A percentile compares a stretch with the other conserved stretches of the same genome.
phyloP scores from a whole-genome alignment of 1,140 invertebrate genomes.

The Bombus soroeensis region DNA sequence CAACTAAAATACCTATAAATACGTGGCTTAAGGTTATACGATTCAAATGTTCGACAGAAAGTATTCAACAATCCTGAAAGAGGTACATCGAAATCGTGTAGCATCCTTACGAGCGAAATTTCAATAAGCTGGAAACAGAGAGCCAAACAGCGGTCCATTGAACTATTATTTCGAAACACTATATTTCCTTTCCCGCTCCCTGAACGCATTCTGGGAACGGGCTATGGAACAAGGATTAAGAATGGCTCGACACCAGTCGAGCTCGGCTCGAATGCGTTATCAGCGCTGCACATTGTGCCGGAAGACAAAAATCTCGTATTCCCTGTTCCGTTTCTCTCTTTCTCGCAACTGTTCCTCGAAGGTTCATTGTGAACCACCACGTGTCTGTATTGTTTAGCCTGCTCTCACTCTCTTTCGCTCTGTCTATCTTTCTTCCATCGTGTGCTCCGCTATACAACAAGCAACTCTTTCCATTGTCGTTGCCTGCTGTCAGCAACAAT shows the following conservation, averaged over 20 bases:
- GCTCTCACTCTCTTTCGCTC: slow-evolving; percentile 18
- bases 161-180: slow-evolving; percentile 18
- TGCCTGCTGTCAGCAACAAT: slow-evolving; percentile 56
- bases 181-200: not conserved
- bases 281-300: slow-evolving; percentile 55
- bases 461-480: slow-evolving; percentile 58
- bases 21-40: too few species aligned
- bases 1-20: too few species aligned
- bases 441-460: slow-evolving; percentile 36
- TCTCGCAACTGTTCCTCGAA: slow-evolving; percentile 34
- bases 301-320: slow-evolving; percentile 60
- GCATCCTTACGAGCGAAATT: not conserved
- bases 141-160: not conserved
- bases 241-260: slow-evolving; percentile 41
- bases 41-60: too few species aligned
- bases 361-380: slow-evolving; percentile 60
- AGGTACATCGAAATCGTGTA: not conserved
- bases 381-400: slow-evolving; percentile 59
- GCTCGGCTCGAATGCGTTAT: slow-evolving; percentile 52
- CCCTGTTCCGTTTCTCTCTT: slow-evolving; percentile 27
- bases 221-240: slow-evolving; percentile 46
- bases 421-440: slow-evolving; percentile 13
- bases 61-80: not conserved
- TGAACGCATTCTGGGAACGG: not conserved
- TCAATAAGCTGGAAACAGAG: slow-evolving; percentile 15